Percentiles rank a stretch among this genome's conserved stretches.
Conservation (phyloP, 2,888 invertebrate species). For the Phyto melanocephala region DNA sequence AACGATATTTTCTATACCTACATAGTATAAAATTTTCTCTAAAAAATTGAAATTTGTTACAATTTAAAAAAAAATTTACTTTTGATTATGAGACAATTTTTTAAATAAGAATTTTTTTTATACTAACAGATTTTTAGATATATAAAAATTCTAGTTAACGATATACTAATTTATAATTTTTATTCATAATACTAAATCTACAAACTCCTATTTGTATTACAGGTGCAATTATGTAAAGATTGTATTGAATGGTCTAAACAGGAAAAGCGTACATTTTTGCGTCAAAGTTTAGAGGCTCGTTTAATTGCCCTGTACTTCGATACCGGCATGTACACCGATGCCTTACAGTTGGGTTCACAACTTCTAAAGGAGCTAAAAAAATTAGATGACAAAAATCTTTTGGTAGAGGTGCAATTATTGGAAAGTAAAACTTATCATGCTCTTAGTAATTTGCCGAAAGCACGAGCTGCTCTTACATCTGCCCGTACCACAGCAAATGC, state of each 20-base stretch:
- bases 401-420: slow-evolving; percentile 98
- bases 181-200: no score
- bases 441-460: slow-evolving; percentile 96
- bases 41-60: no score
- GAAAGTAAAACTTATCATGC: slow-evolving; percentile 99
- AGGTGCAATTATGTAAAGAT: slow-evolving; percentile 93
- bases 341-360: slow-evolving; percentile 89
- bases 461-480: slow-evolving; percentile 96
- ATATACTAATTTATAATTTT: no score
- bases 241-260: slow-evolving; percentile 99
- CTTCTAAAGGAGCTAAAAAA: slow-evolving; percentile 97
- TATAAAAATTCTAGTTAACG: no score
- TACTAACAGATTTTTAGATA: no score
- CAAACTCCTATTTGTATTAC: no score
- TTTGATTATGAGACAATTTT: no score
- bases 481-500: slow-evolving; percentile 99
- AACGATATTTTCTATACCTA: no score
- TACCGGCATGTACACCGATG: slow-evolving; percentile 93
- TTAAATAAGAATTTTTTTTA: no score
- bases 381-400: slow-evolving; percentile 98
- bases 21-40: no score
- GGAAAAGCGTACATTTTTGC: slow-evolving; percentile 96
- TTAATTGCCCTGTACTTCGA: slow-evolving; percentile 97
- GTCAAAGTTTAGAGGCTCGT: slow-evolving; percentile 97
- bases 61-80: no score